phyloP scores from a whole-genome alignment of 2,113 vertebrate genomes.

The Barnardius zonarius region DNA sequence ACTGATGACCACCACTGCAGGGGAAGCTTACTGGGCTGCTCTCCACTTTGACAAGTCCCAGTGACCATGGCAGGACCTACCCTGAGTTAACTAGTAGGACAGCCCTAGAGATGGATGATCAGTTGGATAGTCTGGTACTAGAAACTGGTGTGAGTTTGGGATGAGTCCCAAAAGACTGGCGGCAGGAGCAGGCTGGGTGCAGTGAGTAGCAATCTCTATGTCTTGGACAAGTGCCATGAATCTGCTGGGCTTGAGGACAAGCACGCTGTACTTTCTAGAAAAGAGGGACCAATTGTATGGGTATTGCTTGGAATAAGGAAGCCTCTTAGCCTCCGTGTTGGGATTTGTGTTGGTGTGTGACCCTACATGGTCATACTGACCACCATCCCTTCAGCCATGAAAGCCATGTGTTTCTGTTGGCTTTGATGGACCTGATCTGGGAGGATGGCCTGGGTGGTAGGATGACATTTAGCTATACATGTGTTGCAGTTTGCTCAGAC shows the following conservation, averaged over 20 bases:
- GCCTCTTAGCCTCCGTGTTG: accelerated
- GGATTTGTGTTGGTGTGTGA: background rate
- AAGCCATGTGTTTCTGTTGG: background rate
- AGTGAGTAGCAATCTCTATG: accelerated
- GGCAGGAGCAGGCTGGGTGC: accelerated
- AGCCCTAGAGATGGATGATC: background rate
- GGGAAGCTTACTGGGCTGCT: background rate
- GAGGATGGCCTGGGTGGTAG: background rate
- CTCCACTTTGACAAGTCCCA: background rate
- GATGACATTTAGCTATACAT: background rate
- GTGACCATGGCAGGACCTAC: background rate
- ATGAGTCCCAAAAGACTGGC: background rate
- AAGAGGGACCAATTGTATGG: background rate
- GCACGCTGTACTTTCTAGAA: background rate
- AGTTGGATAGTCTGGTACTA: background rate
- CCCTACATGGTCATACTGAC: background rate
- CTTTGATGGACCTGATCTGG: background rate
- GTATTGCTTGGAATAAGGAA: background rate
- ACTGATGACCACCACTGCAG: background rate
- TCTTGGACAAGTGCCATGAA: background rate
- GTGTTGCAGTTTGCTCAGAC: background rate
- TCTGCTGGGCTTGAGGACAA: background rate
- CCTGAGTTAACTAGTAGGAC: background rate
- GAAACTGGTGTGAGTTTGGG: background rate
- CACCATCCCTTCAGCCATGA: background rate